Percentiles rank a stretch among this genome's conserved stretches.
Evolutionary conservation across 2,113 vertebrate genomes (phyloP).

Genomic region (Mungos mungo): DNA sequence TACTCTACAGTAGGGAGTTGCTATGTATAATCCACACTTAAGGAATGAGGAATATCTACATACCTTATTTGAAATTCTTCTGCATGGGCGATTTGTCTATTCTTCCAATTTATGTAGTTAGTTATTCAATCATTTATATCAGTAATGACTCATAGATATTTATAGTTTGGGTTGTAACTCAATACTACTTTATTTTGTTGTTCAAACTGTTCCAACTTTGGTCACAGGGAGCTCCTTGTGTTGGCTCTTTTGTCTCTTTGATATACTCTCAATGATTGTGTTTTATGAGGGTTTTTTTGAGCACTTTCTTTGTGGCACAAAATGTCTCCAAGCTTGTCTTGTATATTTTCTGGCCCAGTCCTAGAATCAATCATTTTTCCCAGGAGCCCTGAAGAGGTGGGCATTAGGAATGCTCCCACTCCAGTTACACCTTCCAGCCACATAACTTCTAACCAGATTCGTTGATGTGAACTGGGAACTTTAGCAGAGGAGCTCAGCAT

Average conservation of each 20-base stretch:
- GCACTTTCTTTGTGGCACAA: background rate
- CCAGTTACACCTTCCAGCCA: background rate
- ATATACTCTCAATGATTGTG: background rate
- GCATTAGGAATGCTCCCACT: background rate
- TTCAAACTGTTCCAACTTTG: background rate
- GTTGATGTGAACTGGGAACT: background rate
- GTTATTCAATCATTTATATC: background rate
- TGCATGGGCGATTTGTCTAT: background rate
- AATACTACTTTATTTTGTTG: conserved; percentile 43
- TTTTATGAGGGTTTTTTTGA: background rate
- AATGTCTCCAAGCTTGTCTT: background rate
- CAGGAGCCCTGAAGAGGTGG: background rate
- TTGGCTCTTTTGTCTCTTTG: background rate
- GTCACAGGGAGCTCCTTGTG: background rate
- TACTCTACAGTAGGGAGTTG: background rate
- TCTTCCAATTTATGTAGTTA: background rate
- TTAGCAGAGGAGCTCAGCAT: conserved; percentile 13
- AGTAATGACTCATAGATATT: background rate
- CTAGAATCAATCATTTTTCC: background rate
- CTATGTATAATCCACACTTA: background rate
- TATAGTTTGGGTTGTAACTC: conserved; percentile 28
- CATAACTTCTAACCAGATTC: background rate
- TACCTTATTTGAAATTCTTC: background rate
- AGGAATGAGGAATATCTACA: background rate
- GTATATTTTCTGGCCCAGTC: background rate